Percentiles rank a stretch among this genome's conserved stretches.
These are phyloP conservation scores for Chironomus tepperi DNA, from an alignment of 1,140 invertebrate species.

Conservation along the genomic window DNA sequence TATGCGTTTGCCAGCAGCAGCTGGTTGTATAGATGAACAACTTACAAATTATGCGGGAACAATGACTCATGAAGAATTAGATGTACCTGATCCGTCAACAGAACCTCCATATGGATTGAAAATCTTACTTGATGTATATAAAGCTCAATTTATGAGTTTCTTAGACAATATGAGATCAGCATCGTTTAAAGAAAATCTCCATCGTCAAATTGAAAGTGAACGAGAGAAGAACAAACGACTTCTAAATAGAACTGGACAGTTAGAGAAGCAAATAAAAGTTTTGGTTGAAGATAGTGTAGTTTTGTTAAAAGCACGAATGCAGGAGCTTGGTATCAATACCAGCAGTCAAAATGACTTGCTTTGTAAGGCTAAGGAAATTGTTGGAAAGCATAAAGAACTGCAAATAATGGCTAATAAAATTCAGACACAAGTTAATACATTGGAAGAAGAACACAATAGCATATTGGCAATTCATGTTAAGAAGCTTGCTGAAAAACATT, in stretches of 20 bases:
- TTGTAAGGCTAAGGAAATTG: slow-evolving; percentile 86
- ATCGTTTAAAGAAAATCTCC: slow-evolving; percentile 60
- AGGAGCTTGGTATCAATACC: slow-evolving; percentile 78
- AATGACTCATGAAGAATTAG: slow-evolving; percentile 67
- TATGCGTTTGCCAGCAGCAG: slow-evolving; percentile 68
- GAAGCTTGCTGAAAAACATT: slow-evolving; percentile 57
- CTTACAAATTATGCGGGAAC: slow-evolving; percentile 60
- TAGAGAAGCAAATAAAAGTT: slow-evolving; percentile 85
- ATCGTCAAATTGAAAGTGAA: slow-evolving; percentile 71
- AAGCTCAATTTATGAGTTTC: slow-evolving; percentile 73
- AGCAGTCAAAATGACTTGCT: slow-evolving; percentile 75
- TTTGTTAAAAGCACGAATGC: slow-evolving; percentile 79
- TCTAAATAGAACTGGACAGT: slow-evolving; percentile 66
- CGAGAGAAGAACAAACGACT: slow-evolving; percentile 73
- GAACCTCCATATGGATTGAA: slow-evolving; percentile 74
- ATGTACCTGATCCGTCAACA: slow-evolving; percentile 54
- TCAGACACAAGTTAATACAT: slow-evolving; percentile 61
- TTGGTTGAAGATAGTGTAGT: slow-evolving; percentile 87
- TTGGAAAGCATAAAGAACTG: slow-evolving; percentile 80
- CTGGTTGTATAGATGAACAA: slow-evolving; percentile 83
- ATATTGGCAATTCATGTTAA: slow-evolving; percentile 57
- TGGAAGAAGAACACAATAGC: slow-evolving; percentile 59
- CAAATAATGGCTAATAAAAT: slow-evolving; percentile 76
- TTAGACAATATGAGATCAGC: slow-evolving; percentile 72
- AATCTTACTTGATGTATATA: slow-evolving; percentile 72